Conservation (phyloP, 2,888 invertebrate species). For the Apodemia hepburni region DNA sequence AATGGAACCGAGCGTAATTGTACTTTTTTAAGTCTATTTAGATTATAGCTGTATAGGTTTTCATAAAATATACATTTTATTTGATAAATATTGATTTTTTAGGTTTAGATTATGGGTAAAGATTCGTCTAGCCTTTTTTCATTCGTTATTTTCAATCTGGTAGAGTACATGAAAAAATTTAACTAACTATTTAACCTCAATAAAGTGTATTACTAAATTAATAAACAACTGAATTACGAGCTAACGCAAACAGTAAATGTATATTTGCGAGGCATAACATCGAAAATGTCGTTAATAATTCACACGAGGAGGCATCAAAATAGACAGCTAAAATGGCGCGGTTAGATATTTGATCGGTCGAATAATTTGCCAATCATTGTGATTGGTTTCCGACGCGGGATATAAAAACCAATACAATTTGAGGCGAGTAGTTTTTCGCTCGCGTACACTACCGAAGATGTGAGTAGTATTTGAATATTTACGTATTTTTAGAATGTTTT, state of each 20-base stretch:
- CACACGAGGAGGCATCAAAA: constrained; percentile 21
- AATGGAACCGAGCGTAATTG: too few relatives aligned
- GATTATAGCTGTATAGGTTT: too few relatives aligned
- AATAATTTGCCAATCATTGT: constrained; percentile 16
- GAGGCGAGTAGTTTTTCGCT: constrained; percentile 5
- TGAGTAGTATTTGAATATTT: constrained; percentile 11
- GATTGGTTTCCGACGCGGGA: constrained; percentile 2
- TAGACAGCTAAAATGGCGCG: constrained; percentile 17
- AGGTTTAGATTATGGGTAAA: too few relatives aligned
- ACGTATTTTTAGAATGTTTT: neutral
- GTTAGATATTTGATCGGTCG: constrained; percentile 16
- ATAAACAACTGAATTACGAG: too few relatives aligned
- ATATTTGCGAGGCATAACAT: constrained; percentile 1
- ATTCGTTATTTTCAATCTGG: too few relatives aligned
- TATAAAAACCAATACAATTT: neutral
- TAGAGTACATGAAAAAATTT: too few relatives aligned
- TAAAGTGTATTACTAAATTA: too few relatives aligned
- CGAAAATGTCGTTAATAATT: constrained; percentile 22
- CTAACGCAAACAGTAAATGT: neutral
- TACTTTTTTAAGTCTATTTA: too few relatives aligned
- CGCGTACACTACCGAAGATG: neutral
- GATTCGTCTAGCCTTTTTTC: too few relatives aligned
- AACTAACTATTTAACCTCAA: too few relatives aligned
- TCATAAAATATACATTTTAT: too few relatives aligned
- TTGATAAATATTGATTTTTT: too few relatives aligned